Evolutionary conservation across 2,113 vertebrate genomes (phyloP).

Genomic region (Cyprinodon tularosa): DNA sequence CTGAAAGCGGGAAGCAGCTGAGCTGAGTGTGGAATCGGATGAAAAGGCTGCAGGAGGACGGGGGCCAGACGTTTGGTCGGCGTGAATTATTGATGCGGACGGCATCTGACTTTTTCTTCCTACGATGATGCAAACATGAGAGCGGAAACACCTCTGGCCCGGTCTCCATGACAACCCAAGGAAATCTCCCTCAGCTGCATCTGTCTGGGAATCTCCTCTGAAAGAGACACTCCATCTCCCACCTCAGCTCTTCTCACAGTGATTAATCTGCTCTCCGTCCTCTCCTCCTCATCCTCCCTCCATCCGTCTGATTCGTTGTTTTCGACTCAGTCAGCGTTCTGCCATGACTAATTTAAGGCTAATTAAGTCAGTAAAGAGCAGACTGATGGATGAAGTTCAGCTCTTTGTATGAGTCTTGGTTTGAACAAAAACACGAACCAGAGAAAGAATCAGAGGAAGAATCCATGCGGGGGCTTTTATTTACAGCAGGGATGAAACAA

Average conservation of each 20-base stretch:
- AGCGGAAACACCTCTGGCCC: not conserved
- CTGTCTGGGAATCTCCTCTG: slow-evolving; percentile 34
- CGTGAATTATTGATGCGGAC: not conserved
- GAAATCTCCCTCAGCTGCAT: not conserved
- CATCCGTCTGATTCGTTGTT: slow-evolving; percentile 10
- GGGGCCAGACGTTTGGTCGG: not conserved
- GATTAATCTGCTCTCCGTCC: slow-evolving; percentile 45
- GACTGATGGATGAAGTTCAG: not conserved
- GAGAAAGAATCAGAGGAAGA: too few relatives aligned
- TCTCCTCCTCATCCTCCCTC: slow-evolving; percentile 30
- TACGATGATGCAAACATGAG: not conserved
- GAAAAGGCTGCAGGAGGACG: too few relatives aligned
- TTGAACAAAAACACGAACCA: not conserved
- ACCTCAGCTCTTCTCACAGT: slow-evolving; percentile 33
- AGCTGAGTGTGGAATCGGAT: too few relatives aligned
- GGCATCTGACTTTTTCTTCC: not conserved
- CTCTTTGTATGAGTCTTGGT: not conserved
- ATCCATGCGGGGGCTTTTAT: too few relatives aligned
- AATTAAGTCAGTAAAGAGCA: slow-evolving; percentile 12
- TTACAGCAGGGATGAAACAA: too few relatives aligned
- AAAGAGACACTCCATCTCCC: not conserved
- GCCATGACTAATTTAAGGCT: not conserved
- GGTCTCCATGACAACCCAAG: slow-evolving; percentile 13
- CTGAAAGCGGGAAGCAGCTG: too few relatives aligned
- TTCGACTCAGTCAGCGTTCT: not conserved